Evolutionary conservation across 2,113 vertebrate species (phyloP), one percentile per base, ranked within the genome.

Genomic region (Dissostichus mawsoni): DNA sequence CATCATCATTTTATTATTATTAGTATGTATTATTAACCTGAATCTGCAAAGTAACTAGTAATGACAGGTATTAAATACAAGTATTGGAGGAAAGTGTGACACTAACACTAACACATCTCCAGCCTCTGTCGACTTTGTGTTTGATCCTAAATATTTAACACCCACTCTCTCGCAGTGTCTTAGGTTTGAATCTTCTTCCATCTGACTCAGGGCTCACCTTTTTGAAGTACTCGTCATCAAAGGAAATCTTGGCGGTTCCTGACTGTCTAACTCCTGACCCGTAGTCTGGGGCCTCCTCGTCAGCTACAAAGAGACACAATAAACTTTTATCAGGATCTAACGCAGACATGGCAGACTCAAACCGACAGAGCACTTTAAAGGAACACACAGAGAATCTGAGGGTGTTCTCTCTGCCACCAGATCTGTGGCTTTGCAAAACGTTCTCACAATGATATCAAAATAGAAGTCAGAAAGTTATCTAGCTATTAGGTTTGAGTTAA

Each of bases 281-380:
- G 74, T 99, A 99, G 95, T 99, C 98, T 66, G 98, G 98, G 58
- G 98, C 98, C 90, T 99, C 98, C 85, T 99, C 98, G 53, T 99
- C 98, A 82, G 95, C 98, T 99, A 79, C 75, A 91, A 33, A 81
- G 58, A 53, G 14, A 73, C 56, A 91, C 75, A 69, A 16, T 69
- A 66, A n/a, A 62, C 47, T 86, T 53, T 81, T 50, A 81, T 88
- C 78, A 82, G 76, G 20, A 81, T 71, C 70, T n/a, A 83, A 82
- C 55, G 56, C 29, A 66, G 36, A 78, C 41, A 41, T 55, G 52
- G 23, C 36, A 17, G 50, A 82, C 71, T 67, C 47, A 17, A 75
- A 77, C 55, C 48, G 62, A 62, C 76, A 62, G 17, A 66, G 51
- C 17, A 17, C 16, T 68, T 89, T 56, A 84, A 84, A 91, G 45